These are phyloP conservation scores for Acrobasis repandana DNA, from an alignment of 2,888 invertebrate species.

Conservation along the genomic window DNA sequence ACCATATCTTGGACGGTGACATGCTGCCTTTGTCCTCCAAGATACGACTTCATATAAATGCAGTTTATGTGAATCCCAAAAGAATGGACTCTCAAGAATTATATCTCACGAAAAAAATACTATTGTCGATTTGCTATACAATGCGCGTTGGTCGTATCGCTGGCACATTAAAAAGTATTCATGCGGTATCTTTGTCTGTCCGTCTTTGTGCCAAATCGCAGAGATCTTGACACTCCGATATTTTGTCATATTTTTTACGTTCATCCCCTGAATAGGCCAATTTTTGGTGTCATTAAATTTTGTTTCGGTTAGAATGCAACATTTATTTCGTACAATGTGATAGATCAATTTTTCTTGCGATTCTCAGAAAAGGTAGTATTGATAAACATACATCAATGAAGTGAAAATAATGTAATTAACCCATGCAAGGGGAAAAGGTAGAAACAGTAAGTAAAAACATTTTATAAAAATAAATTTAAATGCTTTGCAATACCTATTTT, in stretches of 20 bases:
- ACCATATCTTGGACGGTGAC: conserved; percentile 67
- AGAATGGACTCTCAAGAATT: conserved; percentile 71
- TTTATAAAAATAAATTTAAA: too few relatives aligned
- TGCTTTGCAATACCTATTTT: too few relatives aligned
- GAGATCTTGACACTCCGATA: conserved; percentile 73
- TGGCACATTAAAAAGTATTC: conserved; percentile 83
- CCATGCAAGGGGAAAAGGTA: neutral
- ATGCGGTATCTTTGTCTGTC: conserved; percentile 76
- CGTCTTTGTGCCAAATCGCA: conserved; percentile 63
- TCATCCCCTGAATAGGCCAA: conserved; percentile 40
- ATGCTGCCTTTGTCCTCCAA: conserved; percentile 66
- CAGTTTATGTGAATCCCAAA: conserved; percentile 78
- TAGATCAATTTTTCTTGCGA: neutral
- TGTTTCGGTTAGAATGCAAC: conserved; percentile 28
- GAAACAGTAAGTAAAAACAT: neutral
- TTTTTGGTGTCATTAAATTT: conserved; percentile 43
- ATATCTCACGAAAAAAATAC: conserved; percentile 71
- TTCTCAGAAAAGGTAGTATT: conserved; percentile 6
- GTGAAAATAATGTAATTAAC: neutral
- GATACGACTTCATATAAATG: conserved; percentile 81
- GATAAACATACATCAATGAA: neutral
- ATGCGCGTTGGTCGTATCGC: conserved; percentile 78
- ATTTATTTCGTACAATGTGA: conserved; percentile 13
- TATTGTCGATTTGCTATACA: conserved; percentile 67
- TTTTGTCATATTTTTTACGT: conserved; percentile 63